Conservation (phyloP, 2,888 invertebrate genomes). For the Heliconius charithonia region DNA sequence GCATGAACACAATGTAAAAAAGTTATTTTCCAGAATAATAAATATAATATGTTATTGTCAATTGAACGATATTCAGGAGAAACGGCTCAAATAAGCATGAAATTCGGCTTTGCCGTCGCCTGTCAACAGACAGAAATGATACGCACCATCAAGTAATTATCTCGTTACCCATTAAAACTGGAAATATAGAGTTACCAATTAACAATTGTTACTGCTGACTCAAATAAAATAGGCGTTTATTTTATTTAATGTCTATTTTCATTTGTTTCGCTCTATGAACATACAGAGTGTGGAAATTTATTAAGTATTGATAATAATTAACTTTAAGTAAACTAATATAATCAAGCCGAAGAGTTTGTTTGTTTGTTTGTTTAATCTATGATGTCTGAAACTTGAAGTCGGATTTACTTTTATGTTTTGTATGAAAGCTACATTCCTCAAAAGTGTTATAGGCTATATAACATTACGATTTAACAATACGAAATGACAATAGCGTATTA, state of each 20-base stretch:
- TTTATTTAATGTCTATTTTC: neutral
- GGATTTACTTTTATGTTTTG: too few species aligned
- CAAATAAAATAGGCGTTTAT: slow-evolving; percentile 50
- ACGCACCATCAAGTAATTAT: slow-evolving; percentile 49
- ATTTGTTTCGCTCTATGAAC: neutral
- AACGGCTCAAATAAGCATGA: slow-evolving; percentile 37
- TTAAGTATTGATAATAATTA: neutral
- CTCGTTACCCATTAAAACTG: slow-evolving; percentile 46
- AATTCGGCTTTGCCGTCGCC: slow-evolving; percentile 39
- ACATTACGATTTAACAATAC: too few species aligned
- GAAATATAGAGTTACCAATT: slow-evolving; percentile 53
- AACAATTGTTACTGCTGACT: slow-evolving; percentile 48
- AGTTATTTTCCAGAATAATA: neutral
- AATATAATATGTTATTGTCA: slow-evolving; percentile 11
- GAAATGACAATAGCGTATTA: too few species aligned
- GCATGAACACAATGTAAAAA: neutral
- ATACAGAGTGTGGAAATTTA: neutral
- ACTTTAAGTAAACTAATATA: neutral
- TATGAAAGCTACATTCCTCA: too few species aligned
- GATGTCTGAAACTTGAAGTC: too few species aligned
- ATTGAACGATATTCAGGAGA: slow-evolving; percentile 27
- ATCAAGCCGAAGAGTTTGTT: too few species aligned
- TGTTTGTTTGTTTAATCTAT: too few species aligned
- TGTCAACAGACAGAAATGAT: slow-evolving; percentile 43
- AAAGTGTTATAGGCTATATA: too few species aligned